Evolutionary conservation across 2,797 vertebrate species (phyloP), one percentile per base, ranked within the genome.

Genomic region (Micropoecilia bifurca): DNA sequence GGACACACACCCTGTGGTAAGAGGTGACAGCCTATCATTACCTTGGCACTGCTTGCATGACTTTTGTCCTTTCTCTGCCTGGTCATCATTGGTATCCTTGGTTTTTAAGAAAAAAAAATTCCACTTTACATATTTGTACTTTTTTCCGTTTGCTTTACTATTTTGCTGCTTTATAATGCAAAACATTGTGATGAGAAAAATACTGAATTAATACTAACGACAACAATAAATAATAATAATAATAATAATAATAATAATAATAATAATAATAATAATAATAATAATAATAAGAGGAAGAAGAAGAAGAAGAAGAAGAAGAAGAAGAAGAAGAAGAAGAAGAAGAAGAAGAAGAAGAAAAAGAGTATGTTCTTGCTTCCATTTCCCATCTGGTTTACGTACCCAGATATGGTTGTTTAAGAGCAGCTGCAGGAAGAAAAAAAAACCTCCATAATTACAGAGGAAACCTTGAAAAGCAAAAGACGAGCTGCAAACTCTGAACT

Each of bases 391-490:
- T 85, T 82, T 76, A 75, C 78, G 59, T 81, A 85, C 84, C 84
- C 85, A 88, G 79, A 82, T 50, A 50, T 80, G 83, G 88, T 85
- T 82, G 86, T 87, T 84, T 85, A 6, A 84, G 84, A 77, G 76
- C 77, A 88, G 82, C 83, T 83, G 84, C 77, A 57, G 77, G 53
- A 47, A 18, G n/a, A 20, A 7, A 81, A 66, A 66, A 66, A 66
- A 3, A 2, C 63, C 73, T 84, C 82, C 79, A 48, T 88, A 88
- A 92, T 93, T 87, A 90, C 89, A 68, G 78, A 48, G 61, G 74
- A 84, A 88, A 84, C 77, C 61, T 80, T 83, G 47, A 87, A 86
- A 57, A 80, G 81, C 66, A 84, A 86, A 82, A 79, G 81, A 88
- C 81, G 86, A 84, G 82, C 71, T 79, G 79, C 79, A 81, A 90